A percentile compares a stretch with the other conserved stretches of the same genome.
Conservation (phyloP, 2,113 vertebrate species). For the Hemiprocne comata region DNA sequence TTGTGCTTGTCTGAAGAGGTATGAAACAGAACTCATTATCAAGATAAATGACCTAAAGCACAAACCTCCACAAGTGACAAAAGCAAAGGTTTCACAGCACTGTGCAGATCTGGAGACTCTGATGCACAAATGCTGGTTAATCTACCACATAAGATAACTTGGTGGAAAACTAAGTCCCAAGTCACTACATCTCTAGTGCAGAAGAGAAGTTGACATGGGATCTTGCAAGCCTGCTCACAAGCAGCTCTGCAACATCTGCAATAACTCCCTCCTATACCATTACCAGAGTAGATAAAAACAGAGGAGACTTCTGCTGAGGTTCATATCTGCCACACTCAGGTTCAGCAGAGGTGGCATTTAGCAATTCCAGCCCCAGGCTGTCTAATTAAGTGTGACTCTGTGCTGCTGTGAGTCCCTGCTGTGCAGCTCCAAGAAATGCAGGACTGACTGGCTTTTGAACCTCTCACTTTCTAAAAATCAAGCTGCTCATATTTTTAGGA, state of each 20-base stretch:
- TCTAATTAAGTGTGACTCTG: accelerated
- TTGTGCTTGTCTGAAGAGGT: conserved; percentile 11
- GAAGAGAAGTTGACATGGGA: not conserved
- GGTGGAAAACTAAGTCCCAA: not conserved
- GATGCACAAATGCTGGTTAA: not conserved
- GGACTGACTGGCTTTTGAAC: not conserved
- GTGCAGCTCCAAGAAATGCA: not conserved
- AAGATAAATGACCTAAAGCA: conserved; percentile 15
- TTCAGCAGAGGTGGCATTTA: not conserved
- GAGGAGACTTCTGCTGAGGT: not conserved
- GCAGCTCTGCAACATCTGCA: not conserved
- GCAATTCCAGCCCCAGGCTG: not conserved
- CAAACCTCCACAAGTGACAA: not conserved
- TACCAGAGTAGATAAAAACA: not conserved
- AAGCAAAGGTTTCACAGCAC: not conserved
- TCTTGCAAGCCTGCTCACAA: not conserved
- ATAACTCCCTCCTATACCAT: not conserved
- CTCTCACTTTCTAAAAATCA: not conserved
- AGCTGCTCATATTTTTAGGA: not conserved
- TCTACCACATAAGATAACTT: not conserved
- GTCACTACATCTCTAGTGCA: not conserved
- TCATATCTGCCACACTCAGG: accelerated
- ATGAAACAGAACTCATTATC: conserved; percentile 36
- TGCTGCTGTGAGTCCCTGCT: not conserved
- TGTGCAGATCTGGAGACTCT: not conserved